phyloP scores from a whole-genome alignment of 2,113 vertebrate species.

The Peromyscus maniculatus region DNA sequence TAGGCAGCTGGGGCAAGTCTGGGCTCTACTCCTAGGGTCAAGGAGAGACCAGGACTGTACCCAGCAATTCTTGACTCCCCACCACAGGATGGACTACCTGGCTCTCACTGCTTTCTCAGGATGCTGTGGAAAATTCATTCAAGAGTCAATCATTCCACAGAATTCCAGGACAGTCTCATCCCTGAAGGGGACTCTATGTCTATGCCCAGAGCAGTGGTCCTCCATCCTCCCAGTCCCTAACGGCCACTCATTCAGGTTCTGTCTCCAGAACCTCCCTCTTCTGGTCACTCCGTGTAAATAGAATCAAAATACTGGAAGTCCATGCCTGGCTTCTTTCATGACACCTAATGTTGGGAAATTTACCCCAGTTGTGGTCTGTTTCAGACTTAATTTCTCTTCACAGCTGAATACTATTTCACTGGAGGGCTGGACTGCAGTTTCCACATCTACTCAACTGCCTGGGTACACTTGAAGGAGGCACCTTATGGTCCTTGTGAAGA shows the following conservation, averaged over 20 bases:
- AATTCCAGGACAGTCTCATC: rapidly evolving
- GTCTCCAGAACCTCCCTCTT: neutral
- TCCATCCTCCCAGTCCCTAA: neutral
- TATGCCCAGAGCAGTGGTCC: rapidly evolving
- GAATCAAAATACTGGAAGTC: rapidly evolving
- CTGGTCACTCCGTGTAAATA: rapidly evolving
- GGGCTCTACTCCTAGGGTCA: too few species aligned
- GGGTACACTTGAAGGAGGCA: neutral
- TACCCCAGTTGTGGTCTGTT: rapidly evolving
- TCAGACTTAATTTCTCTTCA: rapidly evolving
- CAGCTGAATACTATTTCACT: neutral
- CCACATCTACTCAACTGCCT: neutral
- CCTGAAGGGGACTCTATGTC: too few species aligned
- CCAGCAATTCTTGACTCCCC: rapidly evolving
- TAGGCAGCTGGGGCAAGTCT: neutral
- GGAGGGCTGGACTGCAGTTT: neutral
- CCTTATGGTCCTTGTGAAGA: neutral
- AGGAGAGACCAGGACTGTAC: neutral
- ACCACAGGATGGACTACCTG: rapidly evolving
- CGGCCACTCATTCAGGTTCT: rapidly evolving
- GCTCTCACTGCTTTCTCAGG: rapidly evolving
- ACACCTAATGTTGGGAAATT: rapidly evolving
- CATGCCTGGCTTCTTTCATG: neutral
- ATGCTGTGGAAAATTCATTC: neutral
- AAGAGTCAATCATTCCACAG: too few species aligned